phyloP scores from a whole-genome alignment of 2,888 invertebrate species.

The Listrodromus nycthemerus region DNA sequence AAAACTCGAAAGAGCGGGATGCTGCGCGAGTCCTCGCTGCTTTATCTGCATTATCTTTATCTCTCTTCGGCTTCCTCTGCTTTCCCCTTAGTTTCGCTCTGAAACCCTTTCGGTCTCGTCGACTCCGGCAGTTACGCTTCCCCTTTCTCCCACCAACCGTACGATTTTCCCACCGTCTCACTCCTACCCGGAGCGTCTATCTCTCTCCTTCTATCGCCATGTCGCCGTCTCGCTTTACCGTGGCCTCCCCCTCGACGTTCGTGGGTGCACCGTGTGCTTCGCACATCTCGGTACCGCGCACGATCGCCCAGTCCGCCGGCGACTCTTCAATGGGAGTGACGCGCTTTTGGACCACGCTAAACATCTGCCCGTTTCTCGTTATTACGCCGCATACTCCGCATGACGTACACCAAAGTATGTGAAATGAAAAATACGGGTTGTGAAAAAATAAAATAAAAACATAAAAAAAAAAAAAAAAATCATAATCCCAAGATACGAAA shows the following conservation, averaged over 20 bases:
- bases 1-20: slow-evolving; percentile 66
- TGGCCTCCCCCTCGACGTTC: slow-evolving; percentile 22
- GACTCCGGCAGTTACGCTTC: slow-evolving; percentile 35
- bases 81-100: slow-evolving; percentile 58
- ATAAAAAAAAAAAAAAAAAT: neutral
- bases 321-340: slow-evolving; percentile 80
- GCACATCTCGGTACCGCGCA: slow-evolving; percentile 68
- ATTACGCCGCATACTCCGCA: slow-evolving; percentile 22
- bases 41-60: slow-evolving; percentile 50
- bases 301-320: slow-evolving; percentile 80
- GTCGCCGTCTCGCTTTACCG: slow-evolving; percentile 70
- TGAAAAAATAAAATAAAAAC: neutral
- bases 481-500: slow-evolving; percentile 37
- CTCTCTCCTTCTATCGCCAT: slow-evolving; percentile 72
- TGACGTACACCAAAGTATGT: slow-evolving; percentile 19
- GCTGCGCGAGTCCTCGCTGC: slow-evolving; percentile 69
- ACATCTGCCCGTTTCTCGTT: slow-evolving; percentile 50
- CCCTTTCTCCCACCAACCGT: slow-evolving; percentile 47
- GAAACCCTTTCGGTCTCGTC: slow-evolving; percentile 45
- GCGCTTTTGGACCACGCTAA: slow-evolving; percentile 68
- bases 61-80: slow-evolving; percentile 42
- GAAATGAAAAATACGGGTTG: neutral
- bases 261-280: slow-evolving; percentile 61
- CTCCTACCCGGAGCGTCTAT: slow-evolving; percentile 64
- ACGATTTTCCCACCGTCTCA: slow-evolving; percentile 36